These are phyloP conservation scores for Luscinia megarhynchos DNA, from an alignment of 2,797 vertebrate genomes.

Conservation along the genomic window DNA sequence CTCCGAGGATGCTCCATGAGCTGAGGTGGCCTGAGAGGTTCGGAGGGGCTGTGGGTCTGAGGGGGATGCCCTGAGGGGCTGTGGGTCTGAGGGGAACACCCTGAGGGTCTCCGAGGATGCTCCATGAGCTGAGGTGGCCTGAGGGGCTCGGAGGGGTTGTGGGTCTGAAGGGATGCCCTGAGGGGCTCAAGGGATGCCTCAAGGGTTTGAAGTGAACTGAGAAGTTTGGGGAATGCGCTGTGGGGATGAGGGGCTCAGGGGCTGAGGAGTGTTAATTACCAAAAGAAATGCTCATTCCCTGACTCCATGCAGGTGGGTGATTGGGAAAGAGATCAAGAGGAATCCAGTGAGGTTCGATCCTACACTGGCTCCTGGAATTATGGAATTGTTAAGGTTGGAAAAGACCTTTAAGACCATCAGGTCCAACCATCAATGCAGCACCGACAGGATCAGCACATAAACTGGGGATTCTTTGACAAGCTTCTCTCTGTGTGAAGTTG, in stretches of 20 bases:
- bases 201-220: not conserved
- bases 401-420: not conserved
- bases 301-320: accelerated
- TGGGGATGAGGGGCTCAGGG: not conserved
- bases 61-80: too few relatives aligned
- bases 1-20: accelerated
- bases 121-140: not conserved
- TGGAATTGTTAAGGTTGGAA: not conserved
- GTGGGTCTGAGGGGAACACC: accelerated
- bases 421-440: not conserved
- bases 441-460: accelerated
- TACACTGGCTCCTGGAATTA: accelerated
- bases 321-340: not conserved
- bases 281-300: not conserved
- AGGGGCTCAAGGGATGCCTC: not conserved
- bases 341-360: not conserved
- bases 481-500: not conserved
- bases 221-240: not conserved
- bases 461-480: not conserved
- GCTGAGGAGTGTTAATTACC: not conserved
- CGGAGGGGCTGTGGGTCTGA: too few relatives aligned
- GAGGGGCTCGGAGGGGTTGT: not conserved
- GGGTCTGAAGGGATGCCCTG: not conserved
- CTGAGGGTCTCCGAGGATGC: too few relatives aligned
- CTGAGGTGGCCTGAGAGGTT: not conserved